Evolutionary conservation across 2,797 vertebrate species (phyloP).

Genomic region (Cottoperca gobio): DNA sequence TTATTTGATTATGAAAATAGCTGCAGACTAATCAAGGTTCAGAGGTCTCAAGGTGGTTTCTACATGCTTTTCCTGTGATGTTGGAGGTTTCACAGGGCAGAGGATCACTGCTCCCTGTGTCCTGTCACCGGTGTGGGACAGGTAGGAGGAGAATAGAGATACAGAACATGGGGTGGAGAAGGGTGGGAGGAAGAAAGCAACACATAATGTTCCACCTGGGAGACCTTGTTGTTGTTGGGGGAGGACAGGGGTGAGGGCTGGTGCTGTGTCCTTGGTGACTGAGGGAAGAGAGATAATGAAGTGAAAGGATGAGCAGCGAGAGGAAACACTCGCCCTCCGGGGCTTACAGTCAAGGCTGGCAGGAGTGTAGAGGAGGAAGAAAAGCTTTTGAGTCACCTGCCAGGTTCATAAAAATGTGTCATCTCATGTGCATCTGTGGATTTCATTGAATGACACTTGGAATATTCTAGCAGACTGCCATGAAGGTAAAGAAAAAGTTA

Average conservation of each 20-base stretch:
- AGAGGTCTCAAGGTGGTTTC: not conserved
- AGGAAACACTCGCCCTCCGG: conserved; percentile 72
- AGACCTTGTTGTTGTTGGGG: conserved; percentile 79
- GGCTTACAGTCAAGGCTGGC: conserved; percentile 55
- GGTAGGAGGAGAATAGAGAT: conserved; percentile 16
- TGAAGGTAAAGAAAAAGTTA: not conserved
- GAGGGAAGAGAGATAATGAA: conserved; percentile 78
- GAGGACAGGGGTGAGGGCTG: conserved; percentile 65
- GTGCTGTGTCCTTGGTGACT: conserved; percentile 84
- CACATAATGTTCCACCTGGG: conserved; percentile 74
- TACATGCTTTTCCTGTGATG: not conserved
- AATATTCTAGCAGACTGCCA: not conserved
- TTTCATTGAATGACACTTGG: conserved; percentile 12
- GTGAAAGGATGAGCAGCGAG: conserved; percentile 74
- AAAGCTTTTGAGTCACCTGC: conserved; percentile 26
- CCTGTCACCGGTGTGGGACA: conserved; percentile 7
- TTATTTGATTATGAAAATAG: not conserved
- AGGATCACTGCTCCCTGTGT: not conserved
- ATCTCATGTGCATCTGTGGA: conserved; percentile 8
- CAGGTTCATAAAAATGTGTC: conserved; percentile 38
- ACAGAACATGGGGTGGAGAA: conserved; percentile 15
- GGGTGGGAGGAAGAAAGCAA: conserved; percentile 63
- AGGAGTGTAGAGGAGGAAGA: conserved; percentile 29
- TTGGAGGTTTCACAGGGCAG: not conserved
- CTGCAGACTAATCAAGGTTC: not conserved